Evolutionary conservation across 2,113 vertebrate species (phyloP), one percentile per base, ranked within the genome.

Genomic region (Gavia stellata): DNA sequence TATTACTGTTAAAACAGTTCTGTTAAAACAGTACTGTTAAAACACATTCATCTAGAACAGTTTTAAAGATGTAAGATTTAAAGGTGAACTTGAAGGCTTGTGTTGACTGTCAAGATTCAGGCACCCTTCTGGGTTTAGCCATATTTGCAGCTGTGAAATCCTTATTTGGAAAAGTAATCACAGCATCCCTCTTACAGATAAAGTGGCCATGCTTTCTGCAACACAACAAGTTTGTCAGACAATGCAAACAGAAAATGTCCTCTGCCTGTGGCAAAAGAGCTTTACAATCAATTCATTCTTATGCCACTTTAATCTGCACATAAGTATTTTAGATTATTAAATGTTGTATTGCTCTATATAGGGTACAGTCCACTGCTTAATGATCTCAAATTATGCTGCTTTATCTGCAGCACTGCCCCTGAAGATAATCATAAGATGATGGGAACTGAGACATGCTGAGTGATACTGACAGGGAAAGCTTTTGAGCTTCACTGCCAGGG

Each of bases 381-480:
- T 14, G 7, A 77, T 9, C 25, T 56, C 19, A 17, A 42, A 10
- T 25, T 24, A 34, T 9, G 28, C 44, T 52, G 17, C 45, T 75
- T 50, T 31, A 42, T 8, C 67, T 28, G 29, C 83, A 63, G 63
- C 38, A 62, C 17, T 44, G 23, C 2, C 18, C 36, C 52, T 25
- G 3, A 34, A 62, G 14, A 26, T 7, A 33, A 17, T 19, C 14
- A 17, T 2, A 18, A 89, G 59, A 24, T 13, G 8, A n/a, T 4
- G 6, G 36, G 26, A 73, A 42, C 7, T 0, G 14, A 70, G 21
- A n/a, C 23, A n/a, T 1, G 1, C 15, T 8, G 19, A 25, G 17
- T 0, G 0, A 15, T 5, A n/a, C 0, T 6, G 26, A 38, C 1
- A 4, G 50, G 14, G 70, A 26, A n/a, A 75, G n/a, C n/a, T n/a